Evolutionary conservation across 2,113 vertebrate genomes (phyloP).

Genomic region (Todiramphus chloris): DNA sequence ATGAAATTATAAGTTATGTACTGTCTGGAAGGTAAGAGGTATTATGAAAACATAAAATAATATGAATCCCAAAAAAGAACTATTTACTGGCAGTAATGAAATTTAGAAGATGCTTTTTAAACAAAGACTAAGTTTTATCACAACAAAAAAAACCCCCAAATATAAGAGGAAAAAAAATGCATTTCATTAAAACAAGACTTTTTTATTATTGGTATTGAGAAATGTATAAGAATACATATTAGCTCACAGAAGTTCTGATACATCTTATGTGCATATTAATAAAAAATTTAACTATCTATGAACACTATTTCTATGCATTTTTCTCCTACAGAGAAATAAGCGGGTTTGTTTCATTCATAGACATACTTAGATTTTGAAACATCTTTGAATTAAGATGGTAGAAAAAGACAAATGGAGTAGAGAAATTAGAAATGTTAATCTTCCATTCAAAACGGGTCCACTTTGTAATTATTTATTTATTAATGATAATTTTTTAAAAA

Average conservation of each 20-base stretch:
- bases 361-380: background rate
- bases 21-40: background rate
- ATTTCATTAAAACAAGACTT: background rate
- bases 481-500: background rate
- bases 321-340: background rate
- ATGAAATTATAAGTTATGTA: background rate
- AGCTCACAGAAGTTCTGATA: background rate
- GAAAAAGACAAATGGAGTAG: background rate
- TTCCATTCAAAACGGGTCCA: background rate
- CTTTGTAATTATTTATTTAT: background rate
- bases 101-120: background rate
- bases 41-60: background rate
- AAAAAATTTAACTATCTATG: background rate
- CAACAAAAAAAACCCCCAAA: background rate
- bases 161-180: background rate
- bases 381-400: background rate
- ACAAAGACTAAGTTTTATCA: background rate
- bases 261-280: background rate
- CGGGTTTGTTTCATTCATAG: background rate
- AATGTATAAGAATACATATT: background rate
- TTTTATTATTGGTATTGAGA: background rate
- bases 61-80: background rate
- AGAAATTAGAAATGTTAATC: background rate
- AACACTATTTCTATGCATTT: background rate
- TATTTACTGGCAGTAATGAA: background rate